A percentile compares a stretch with the other conserved stretches of the same genome.
Conservation (phyloP, 2,113 vertebrate species). For the Onychostruthus taczanowskii region DNA sequence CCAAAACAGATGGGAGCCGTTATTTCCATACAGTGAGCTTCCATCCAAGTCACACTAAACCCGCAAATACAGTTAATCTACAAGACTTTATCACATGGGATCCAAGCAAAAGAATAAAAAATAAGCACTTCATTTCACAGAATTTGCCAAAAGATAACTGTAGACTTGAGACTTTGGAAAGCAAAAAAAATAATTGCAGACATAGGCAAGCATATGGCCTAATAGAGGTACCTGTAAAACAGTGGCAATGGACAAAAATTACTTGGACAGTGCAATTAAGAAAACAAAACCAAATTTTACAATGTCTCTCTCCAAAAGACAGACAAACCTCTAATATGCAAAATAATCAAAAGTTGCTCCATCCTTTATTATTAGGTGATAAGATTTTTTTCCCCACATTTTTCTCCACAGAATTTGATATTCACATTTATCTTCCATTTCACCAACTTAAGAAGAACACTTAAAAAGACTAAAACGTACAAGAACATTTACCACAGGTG, state of each 20-base stretch:
- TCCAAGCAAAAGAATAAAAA: slow-evolving; percentile 48
- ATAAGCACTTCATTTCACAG: slow-evolving; percentile 15
- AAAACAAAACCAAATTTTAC: background rate
- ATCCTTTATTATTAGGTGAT: background rate
- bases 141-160: slow-evolving; percentile 45
- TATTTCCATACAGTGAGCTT: slow-evolving; percentile 68
- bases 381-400: background rate
- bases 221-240: slow-evolving; percentile 42
- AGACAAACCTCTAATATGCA: background rate
- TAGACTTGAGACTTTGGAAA: slow-evolving; percentile 29
- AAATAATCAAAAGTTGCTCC: background rate
- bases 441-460: background rate
- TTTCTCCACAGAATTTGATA: background rate
- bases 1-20: slow-evolving; percentile 59
- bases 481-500: background rate
- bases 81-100: slow-evolving; percentile 37
- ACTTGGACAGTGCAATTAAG: background rate
- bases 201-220: slow-evolving; percentile 6
- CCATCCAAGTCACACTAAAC: slow-evolving; percentile 15
- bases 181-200: slow-evolving; percentile 35
- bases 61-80: slow-evolving; percentile 45
- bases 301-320: background rate
- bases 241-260: background rate
- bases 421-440: background rate
- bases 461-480: background rate